Evolutionary conservation across 2,888 invertebrate genomes (phyloP), one percentile per base, ranked within the genome.

Genomic region (Subacronicta megacephala): DNA sequence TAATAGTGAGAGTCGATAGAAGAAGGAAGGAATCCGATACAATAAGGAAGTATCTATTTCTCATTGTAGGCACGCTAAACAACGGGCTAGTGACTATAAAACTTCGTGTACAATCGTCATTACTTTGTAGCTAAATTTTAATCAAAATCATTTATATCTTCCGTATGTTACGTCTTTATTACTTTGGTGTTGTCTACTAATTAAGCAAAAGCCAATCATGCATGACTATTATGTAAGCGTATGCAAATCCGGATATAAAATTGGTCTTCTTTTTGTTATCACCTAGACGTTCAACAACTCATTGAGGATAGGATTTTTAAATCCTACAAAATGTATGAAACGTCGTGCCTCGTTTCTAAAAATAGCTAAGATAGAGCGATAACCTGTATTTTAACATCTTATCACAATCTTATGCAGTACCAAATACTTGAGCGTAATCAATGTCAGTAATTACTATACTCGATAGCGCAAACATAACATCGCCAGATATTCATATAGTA

Each of bases 101-200:
- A 59, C 13, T 7, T 43, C 64, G 33, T 62, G 49, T 16, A 45
- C 29, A 26, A 38, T 26, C 45, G 44, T 36, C 9, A 66, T 66
- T 45, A 59, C 38, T 38, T 40, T 16, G 9, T 18, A 20, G 13
- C 13, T 18, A 29, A 42, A 37, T 16, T 37, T 59, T 59, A 26
- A 26, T 15, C 23, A 15, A 42, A 13, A 29, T 52, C 51, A 31
- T 16, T n/a, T 41, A 35, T 26, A 23, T 38, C 23, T 66, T 59
- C 65, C 66, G 43, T 36, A 35, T 66, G 7, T 60, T 52, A 37
- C 42, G 31, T 43, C 10, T 46, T 44, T 61, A 66, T 60, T 53
- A 15, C 43, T 47, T 33, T 47, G 29, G n/a, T 41, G 45, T 43
- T 46, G 12, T n/a, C 33, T 12, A 37, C 54, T 23, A 53, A 46